These are phyloP conservation scores for Epinotia bilunana DNA, from an alignment of 2,888 invertebrate genomes.

Conservation along the genomic window DNA sequence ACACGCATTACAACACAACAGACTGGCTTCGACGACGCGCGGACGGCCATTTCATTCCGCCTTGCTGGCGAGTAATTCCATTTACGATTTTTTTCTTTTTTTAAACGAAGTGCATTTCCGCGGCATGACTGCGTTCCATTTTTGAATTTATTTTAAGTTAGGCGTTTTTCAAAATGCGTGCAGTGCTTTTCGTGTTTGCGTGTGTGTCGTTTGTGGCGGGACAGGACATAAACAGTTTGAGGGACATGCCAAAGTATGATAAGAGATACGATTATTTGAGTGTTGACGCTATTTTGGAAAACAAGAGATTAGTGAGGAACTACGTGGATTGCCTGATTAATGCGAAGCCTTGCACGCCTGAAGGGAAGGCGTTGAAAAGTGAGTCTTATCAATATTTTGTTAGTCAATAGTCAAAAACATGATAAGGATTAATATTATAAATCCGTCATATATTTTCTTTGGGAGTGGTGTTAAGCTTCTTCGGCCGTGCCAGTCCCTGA, in stretches of 20 bases:
- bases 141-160: not conserved
- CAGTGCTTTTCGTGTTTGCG: slow-evolving; percentile 61
- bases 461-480: too few relatives aligned
- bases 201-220: slow-evolving; percentile 61
- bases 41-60: slow-evolving; percentile 12
- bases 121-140: slow-evolving; percentile 7
- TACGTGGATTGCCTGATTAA: slow-evolving; percentile 89
- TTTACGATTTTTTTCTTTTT: slow-evolving; percentile 29
- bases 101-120: not conserved
- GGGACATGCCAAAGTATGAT: slow-evolving; percentile 77
- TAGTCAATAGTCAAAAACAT: too few relatives aligned
- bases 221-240: slow-evolving; percentile 68
- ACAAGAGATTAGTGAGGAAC: slow-evolving; percentile 87
- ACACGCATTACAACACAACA: slow-evolving; percentile 31
- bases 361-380: slow-evolving; percentile 89
- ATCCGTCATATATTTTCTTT: too few relatives aligned
- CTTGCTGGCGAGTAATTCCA: slow-evolving; percentile 18
- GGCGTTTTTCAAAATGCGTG: slow-evolving; percentile 63
- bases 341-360: slow-evolving; percentile 88
- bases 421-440: too few relatives aligned
- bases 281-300: slow-evolving; percentile 87
- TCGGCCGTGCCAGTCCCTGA: too few relatives aligned
- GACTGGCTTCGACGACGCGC: slow-evolving; percentile 27
- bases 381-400: slow-evolving; percentile 69
- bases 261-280: slow-evolving; percentile 88